Percentiles rank a stretch among this genome's conserved stretches.
phyloP scores from a whole-genome alignment of 2,797 vertebrate genomes.

The Eremophila alpestris region DNA sequence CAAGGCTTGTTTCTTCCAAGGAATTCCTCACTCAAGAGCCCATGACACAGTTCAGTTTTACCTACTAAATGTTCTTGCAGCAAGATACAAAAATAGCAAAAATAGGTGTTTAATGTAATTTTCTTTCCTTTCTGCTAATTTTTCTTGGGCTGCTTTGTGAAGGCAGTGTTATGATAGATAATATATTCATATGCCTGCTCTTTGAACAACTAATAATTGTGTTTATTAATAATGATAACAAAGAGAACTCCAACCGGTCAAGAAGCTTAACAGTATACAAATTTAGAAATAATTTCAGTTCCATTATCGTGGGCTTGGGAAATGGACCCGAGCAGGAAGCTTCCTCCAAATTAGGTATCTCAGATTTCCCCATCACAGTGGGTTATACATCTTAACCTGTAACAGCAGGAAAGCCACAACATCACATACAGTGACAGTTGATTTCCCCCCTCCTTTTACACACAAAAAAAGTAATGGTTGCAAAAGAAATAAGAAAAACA shows the following conservation, averaged over 20 bases:
- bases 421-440: neutral
- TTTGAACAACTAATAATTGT: neutral
- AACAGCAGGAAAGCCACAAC: neutral
- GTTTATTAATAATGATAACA: neutral
- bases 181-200: neutral
- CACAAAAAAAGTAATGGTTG: neutral
- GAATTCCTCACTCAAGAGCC: constrained; percentile 16
- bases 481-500: neutral
- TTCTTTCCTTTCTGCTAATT: neutral
- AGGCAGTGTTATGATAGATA: neutral
- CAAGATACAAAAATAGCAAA: neutral
- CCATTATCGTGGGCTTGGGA: neutral
- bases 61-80: neutral
- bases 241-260: neutral
- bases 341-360: neutral
- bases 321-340: neutral
- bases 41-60: neutral
- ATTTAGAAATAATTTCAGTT: neutral
- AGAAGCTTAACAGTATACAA: neutral
- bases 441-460: neutral
- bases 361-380: neutral
- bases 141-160: neutral
- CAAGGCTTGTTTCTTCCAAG: constrained; percentile 26
- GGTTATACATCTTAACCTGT: neutral
- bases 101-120: neutral